Percentiles rank a stretch among this genome's conserved stretches.
Evolutionary conservation across 2,797 vertebrate genomes (phyloP).

Genomic region (Gymnopithys bicolor): DNA sequence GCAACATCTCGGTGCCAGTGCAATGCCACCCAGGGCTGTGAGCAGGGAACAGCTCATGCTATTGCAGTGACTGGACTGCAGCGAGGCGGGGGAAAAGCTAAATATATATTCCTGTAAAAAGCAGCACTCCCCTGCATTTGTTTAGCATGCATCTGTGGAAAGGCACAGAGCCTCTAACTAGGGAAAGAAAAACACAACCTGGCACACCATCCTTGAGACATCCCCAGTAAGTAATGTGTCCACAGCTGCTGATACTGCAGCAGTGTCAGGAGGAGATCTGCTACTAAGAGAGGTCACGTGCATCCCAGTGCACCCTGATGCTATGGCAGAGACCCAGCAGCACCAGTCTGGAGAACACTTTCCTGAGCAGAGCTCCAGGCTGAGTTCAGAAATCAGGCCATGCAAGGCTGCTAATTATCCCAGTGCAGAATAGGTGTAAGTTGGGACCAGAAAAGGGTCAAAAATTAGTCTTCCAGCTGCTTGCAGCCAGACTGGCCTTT

Average conservation of each 20-base stretch:
- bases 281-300: not conserved
- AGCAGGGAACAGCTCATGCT: not conserved
- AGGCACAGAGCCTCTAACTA: not conserved
- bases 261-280: not conserved
- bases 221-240: not conserved
- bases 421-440: not conserved
- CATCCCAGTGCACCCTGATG: not conserved
- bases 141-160: not conserved
- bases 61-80: not conserved
- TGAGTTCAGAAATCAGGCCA: not conserved
- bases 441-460: not conserved
- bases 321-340: not conserved
- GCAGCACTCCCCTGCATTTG: slow-evolving; percentile 29
- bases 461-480: not conserved
- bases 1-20: fast-evolving
- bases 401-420: not conserved
- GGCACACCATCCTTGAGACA: not conserved
- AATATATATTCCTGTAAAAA: not conserved
- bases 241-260: not conserved
- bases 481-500: not conserved
- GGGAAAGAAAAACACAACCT: not conserved
- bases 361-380: not conserved
- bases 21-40: fast-evolving
- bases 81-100: not conserved
- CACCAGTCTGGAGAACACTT: fast-evolving